Conservation (phyloP, 2,888 invertebrate species). For the Xanthorhoe spadicearia region DNA sequence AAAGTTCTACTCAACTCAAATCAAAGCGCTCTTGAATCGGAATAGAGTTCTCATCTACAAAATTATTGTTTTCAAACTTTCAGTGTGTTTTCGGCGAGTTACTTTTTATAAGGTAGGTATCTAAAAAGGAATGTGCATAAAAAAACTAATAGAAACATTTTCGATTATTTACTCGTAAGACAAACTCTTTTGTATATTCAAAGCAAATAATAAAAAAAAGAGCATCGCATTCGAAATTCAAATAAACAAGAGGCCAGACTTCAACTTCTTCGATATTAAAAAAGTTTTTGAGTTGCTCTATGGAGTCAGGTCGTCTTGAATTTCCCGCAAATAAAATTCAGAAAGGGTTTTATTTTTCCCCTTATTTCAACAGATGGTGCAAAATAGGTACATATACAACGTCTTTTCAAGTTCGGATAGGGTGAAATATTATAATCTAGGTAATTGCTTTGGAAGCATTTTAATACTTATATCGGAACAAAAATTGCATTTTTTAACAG, state of each 20-base stretch:
- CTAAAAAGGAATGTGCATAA: too few relatives aligned
- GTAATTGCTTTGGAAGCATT: too few relatives aligned
- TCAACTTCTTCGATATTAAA: conserved; percentile 59
- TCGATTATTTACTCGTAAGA: too few relatives aligned
- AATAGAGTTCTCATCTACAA: conserved; percentile 25
- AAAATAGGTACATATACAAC: conserved; percentile 7
- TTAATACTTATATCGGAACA: too few relatives aligned
- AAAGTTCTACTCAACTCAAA: conserved; percentile 44
- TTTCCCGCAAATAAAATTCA: conserved; percentile 17
- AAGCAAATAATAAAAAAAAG: not conserved
- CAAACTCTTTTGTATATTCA: too few relatives aligned
- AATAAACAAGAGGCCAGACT: conserved; percentile 49
- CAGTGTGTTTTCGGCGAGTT: not conserved
- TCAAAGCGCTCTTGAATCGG: conserved; percentile 43
- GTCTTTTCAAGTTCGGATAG: not conserved
- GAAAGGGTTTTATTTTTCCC: conserved; percentile 7
- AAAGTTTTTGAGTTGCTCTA: conserved; percentile 52
- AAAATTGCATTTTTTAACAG: too few relatives aligned
- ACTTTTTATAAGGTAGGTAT: too few relatives aligned
- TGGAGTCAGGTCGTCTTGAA: conserved; percentile 15
- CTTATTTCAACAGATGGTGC: conserved; percentile 17
- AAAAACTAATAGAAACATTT: too few relatives aligned
- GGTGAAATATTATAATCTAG: not conserved
- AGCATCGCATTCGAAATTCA: conserved; percentile 45
- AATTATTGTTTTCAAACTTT: conserved; percentile 8